These are phyloP conservation scores for Perccottus glenii DNA, from an alignment of 2,113 vertebrate genomes.

Conservation along the genomic window DNA sequence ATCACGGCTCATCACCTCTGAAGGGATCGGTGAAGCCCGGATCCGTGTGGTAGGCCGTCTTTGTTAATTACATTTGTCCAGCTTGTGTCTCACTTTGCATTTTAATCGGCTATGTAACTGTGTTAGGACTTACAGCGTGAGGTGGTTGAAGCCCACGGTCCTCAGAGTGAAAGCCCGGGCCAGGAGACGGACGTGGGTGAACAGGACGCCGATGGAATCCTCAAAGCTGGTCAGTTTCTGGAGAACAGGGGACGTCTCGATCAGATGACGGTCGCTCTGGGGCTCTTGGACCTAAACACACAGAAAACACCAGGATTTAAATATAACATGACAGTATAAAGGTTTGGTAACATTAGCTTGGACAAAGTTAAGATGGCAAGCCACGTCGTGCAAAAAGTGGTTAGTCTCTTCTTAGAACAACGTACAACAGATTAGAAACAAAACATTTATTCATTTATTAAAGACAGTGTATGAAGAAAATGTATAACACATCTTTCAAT, in stretches of 20 bases:
- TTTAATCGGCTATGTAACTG: slow-evolving; percentile 47
- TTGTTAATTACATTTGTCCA: slow-evolving; percentile 44
- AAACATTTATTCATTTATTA: no score
- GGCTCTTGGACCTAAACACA: slow-evolving; percentile 91
- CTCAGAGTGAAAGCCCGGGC: slow-evolving; percentile 95
- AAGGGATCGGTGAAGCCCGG: slow-evolving; percentile 22
- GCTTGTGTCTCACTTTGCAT: slow-evolving; percentile 40
- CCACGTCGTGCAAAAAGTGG: no score
- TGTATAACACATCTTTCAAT: no score
- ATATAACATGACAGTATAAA: no score
- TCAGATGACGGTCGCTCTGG: slow-evolving; percentile 92
- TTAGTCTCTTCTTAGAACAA: no score
- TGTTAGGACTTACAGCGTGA: slow-evolving; percentile 90
- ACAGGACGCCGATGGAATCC: slow-evolving; percentile 91
- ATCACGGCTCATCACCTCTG: slow-evolving; percentile 51
- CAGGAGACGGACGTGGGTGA: slow-evolving; percentile 93
- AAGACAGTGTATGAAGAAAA: no score
- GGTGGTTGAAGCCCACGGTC: slow-evolving; percentile 98
- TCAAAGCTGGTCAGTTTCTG: slow-evolving; percentile 96
- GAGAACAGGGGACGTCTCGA: slow-evolving; percentile 97
- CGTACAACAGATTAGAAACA: no score
- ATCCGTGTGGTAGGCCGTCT: slow-evolving; percentile 22
- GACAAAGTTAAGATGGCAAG: no score
- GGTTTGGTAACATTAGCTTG: no score
- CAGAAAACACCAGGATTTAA: no score